Percentiles rank a stretch among this genome's conserved stretches.
Evolutionary conservation across 2,113 vertebrate genomes (phyloP).

Genomic region (Hydrochoerus hydrochaeris): DNA sequence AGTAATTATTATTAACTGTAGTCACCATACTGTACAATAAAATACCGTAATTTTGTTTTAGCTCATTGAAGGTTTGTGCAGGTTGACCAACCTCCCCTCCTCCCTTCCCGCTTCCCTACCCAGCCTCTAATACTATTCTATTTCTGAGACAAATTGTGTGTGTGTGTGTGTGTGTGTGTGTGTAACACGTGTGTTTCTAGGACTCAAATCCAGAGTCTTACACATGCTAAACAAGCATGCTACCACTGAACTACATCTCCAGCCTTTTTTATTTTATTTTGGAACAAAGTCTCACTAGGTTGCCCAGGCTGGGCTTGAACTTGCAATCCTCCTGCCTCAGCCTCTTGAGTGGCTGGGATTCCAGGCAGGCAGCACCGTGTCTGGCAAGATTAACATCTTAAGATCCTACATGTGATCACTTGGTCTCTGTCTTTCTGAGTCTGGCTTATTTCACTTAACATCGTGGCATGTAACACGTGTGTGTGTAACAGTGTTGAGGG

Average conservation of each 20-base stretch:
- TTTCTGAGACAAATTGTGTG: neutral
- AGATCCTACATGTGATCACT: no score
- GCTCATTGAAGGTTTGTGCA: neutral
- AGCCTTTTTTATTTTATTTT: neutral
- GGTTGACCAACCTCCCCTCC: neutral
- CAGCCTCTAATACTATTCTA: neutral
- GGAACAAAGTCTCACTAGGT: neutral
- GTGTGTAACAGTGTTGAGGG: neutral
- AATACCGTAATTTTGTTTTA: neutral
- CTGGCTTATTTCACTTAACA: neutral
- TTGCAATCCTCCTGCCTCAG: neutral
- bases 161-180: neutral
- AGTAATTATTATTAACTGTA: no score
- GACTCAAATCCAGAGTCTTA: neutral
- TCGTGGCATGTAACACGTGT: fast-evolving
- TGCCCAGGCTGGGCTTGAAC: neutral
- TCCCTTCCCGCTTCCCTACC: no score
- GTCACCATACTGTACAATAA: neutral
- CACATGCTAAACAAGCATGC: neutral
- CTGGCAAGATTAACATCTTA: neutral
- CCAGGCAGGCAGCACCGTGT: neutral
- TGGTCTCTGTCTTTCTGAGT: no score
- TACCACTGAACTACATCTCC: neutral
- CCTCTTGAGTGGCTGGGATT: neutral
- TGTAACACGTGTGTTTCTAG: neutral